Evolutionary conservation across 2,797 vertebrate species (phyloP).

Genomic region (Saxicola maurus): DNA sequence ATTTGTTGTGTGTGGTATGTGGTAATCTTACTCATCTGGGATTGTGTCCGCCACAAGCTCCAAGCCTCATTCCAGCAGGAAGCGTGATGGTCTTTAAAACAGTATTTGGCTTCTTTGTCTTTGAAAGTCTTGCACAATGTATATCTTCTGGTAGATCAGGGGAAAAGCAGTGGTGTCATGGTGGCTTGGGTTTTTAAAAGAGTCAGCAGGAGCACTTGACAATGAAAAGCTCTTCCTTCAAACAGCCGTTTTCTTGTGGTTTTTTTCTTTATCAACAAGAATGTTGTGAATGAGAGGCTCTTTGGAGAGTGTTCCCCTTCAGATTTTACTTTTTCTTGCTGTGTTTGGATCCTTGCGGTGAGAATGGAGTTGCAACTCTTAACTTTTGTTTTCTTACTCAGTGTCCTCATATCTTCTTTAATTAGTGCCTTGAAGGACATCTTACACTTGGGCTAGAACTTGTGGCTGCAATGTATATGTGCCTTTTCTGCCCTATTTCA

Average conservation of each 20-base stretch:
- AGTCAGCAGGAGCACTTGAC: not conserved
- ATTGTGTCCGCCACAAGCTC: not conserved
- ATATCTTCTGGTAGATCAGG: not conserved
- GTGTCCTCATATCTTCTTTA: not conserved
- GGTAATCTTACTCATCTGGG: not conserved
- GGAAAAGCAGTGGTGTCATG: not conserved
- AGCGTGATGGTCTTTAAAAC: not conserved
- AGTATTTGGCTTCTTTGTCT: not conserved
- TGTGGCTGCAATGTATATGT: not conserved
- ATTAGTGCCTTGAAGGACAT: not conserved
- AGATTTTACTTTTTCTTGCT: not conserved
- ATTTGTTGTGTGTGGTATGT: fast-evolving
- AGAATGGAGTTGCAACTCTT: not conserved
- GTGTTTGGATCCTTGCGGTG: not conserved
- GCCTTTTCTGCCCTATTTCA: not conserved
- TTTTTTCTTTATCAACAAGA: not conserved
- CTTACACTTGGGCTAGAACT: not conserved
- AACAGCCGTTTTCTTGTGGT: not conserved
- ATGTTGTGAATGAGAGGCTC: not conserved
- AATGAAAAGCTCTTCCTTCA: not conserved
- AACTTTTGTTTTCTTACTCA: not conserved
- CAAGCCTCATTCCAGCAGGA: not conserved
- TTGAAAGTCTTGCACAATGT: not conserved
- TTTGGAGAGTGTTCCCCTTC: not conserved
- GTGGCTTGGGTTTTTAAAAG: not conserved